Percentiles rank a stretch among this genome's conserved stretches.
Evolutionary conservation across 2,888 invertebrate species (phyloP).

Genomic region (Sinelater perroti): DNA sequence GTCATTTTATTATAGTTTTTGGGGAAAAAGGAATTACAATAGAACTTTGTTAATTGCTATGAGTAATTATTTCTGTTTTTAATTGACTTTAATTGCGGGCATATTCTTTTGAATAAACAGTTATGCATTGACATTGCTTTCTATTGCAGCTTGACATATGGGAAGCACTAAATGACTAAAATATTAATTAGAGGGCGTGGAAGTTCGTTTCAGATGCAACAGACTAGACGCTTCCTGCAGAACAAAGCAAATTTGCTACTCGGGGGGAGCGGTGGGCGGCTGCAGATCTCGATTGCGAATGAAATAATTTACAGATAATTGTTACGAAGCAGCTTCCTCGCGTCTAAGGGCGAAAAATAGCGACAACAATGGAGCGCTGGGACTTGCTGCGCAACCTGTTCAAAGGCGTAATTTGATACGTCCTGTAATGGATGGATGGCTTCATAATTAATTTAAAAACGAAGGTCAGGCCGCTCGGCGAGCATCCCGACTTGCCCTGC

Average conservation of each 20-base stretch:
- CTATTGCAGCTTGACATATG: constrained; percentile 11
- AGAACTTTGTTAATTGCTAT: too few relatives aligned
- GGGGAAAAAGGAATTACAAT: too few relatives aligned
- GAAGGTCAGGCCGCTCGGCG: constrained; percentile 11
- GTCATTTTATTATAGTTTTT: too few relatives aligned
- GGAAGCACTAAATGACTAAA: constrained; percentile 5
- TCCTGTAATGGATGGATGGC: constrained; percentile 12
- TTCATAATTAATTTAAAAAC: constrained; percentile 20
- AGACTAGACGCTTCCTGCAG: too few relatives aligned
- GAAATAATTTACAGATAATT: constrained; percentile 2
- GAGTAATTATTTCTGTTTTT: too few relatives aligned
- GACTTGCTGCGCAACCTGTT: background rate
- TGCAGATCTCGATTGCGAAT: background rate
- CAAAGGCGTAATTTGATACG: constrained; percentile 14
- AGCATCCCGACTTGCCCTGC: constrained; percentile 2
- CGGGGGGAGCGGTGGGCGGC: constrained; percentile 1
- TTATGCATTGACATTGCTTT: constrained; percentile 1
- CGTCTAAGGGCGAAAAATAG: too few relatives aligned
- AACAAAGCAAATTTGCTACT: constrained; percentile 3
- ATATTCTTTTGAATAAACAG: too few relatives aligned
- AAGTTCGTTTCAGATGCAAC: constrained; percentile 4
- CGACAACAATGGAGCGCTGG: constrained; percentile 3
- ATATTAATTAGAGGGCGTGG: constrained; percentile 7
- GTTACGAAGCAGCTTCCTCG: constrained; percentile 2
- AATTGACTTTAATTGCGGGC: too few relatives aligned